Conservation (phyloP, 2,797 vertebrate species). For the Alfaro cultratus region DNA sequence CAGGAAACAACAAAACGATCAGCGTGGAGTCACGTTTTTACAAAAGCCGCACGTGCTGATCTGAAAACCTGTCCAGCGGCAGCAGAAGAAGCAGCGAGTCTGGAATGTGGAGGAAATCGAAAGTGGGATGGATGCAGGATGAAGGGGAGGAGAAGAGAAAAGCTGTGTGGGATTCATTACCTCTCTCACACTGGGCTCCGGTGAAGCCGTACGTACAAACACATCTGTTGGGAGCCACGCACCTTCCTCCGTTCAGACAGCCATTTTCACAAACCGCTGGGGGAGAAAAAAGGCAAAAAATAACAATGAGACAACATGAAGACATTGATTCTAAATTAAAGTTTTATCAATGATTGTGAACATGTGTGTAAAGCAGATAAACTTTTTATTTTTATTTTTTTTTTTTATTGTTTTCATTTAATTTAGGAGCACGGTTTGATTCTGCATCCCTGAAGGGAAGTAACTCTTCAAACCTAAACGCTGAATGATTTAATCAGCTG, state of each 20-base stretch:
- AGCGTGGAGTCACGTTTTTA: conserved; percentile 49
- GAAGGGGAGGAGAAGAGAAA: conserved; percentile 10
- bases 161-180: conserved; percentile 73
- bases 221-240: conserved; percentile 96
- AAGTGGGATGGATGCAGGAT: conserved; percentile 5
- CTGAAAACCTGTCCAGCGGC: conserved; percentile 26
- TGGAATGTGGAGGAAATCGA: conserved; percentile 27
- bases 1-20: conserved; percentile 41
- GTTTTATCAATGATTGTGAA: neutral
- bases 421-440: neutral
- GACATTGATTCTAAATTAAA: neutral
- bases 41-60: conserved; percentile 41
- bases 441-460: neutral
- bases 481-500: neutral
- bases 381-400: neutral
- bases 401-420: neutral
- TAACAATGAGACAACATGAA: conserved; percentile 22
- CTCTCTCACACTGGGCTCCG: conserved; percentile 97
- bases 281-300: conserved; percentile 44
- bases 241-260: conserved; percentile 94
- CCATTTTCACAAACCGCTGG: conserved; percentile 96
- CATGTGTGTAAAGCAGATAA: neutral
- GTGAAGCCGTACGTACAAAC: conserved; percentile 98
- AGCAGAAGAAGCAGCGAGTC: conserved; percentile 4
- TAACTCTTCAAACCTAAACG: neutral